phyloP scores from a whole-genome alignment of 2,113 vertebrate species.

The Mesoclemmys tuberculata region DNA sequence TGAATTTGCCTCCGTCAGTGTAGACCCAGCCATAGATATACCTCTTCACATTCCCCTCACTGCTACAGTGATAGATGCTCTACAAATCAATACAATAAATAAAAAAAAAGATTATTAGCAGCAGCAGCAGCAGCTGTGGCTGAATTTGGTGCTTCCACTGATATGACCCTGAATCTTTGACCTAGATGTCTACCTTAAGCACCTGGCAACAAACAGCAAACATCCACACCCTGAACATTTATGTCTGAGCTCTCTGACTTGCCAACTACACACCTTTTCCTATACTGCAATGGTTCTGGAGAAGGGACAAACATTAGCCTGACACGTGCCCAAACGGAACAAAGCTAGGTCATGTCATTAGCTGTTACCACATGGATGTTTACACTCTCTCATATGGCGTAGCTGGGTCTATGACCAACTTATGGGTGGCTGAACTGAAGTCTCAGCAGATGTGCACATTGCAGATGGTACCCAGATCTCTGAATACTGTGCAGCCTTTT shows the following conservation, averaged over 20 bases:
- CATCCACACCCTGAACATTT: conserved; percentile 53
- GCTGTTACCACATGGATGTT: conserved; percentile 44
- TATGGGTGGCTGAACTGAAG: not conserved
- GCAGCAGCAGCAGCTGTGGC: not conserved
- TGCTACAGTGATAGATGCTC: not conserved
- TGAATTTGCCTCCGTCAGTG: too few species aligned
- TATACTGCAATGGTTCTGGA: not conserved
- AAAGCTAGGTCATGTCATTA: conserved; percentile 27
- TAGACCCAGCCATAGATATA: too few species aligned
- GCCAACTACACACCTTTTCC: conserved; percentile 54
- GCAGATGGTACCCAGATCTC: not conserved
- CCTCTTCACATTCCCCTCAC: not conserved
- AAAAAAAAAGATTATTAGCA: not conserved
- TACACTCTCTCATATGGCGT: conserved; percentile 40
- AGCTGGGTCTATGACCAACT: conserved; percentile 14
- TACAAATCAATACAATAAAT: not conserved
- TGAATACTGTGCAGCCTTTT: not conserved
- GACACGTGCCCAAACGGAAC: conserved; percentile 57
- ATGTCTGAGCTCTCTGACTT: conserved; percentile 55
- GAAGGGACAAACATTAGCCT: conserved; percentile 52
- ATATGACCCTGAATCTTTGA: conserved; percentile 68
- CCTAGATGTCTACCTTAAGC: conserved; percentile 68
- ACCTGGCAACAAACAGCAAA: conserved; percentile 59
- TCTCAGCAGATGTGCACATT: not conserved
- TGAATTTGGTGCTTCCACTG: conserved; percentile 36